phyloP scores from a whole-genome alignment of 1,140 invertebrate species.

The Meloidogyne hapla region DNA sequence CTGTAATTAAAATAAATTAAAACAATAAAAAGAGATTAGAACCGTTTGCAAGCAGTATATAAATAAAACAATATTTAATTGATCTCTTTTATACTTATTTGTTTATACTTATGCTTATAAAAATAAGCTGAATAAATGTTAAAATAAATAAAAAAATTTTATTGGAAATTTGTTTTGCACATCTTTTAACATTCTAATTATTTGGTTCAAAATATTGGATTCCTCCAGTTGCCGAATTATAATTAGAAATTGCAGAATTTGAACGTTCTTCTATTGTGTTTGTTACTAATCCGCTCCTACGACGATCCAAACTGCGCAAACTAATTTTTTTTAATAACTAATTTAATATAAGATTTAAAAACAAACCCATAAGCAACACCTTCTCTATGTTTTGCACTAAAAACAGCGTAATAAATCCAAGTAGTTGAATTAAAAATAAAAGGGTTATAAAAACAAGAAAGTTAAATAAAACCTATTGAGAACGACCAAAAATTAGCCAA shows the following conservation, averaged over 20 bases:
- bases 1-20: too few relatives aligned
- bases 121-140: constrained; percentile 3
- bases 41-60: too few relatives aligned
- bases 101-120: constrained; percentile 3
- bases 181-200: not conserved
- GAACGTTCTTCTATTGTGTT: not conserved
- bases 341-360: not conserved
- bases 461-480: constrained; percentile 29
- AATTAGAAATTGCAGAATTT: not conserved
- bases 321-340: not conserved
- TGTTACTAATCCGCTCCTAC: not conserved
- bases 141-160: not conserved
- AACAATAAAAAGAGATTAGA: too few relatives aligned
- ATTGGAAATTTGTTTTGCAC: too few relatives aligned
- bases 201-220: not conserved
- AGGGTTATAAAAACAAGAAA: not conserved
- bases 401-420: constrained; percentile 43
- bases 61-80: not conserved
- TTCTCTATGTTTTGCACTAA: constrained; percentile 47
- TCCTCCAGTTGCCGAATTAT: not conserved
- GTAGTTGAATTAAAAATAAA: constrained; percentile 34
- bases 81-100: constrained; percentile 1
- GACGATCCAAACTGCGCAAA: not conserved
- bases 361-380: constrained; percentile 26
- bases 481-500: constrained; percentile 54